Base-by-base conservation (phyloP, 2,888 invertebrate genomes). In the Drosophila suboccidentalis region DNA sequence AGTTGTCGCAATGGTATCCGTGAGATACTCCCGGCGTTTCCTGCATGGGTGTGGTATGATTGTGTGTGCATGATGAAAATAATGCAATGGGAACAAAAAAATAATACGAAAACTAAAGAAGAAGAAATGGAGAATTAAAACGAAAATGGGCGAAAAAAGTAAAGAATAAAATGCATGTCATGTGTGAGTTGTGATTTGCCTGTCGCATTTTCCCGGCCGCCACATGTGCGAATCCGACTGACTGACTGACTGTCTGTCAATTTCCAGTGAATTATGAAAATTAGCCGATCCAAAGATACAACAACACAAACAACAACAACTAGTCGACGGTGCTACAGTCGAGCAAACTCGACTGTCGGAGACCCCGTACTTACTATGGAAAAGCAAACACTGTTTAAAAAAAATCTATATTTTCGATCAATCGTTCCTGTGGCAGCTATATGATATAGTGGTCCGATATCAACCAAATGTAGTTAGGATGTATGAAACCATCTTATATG, bases 231-330 rank as follows among this genome's bases (percentile, higher is more conserved):
- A 44, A 62, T 32, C 34, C 44, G 41, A 51, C 70, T 68, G 67
- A 53, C 67, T 67, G 67, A 51, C 67, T 67, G 67, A 51, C 34
- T 63, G 68, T 54, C 39, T 66, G 59, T 60, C 65, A 63, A 80
- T 87, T 90, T 90, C 85, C 74, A 78, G 69, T 38, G 90, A 91
- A 90, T 85, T 91, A 91, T 90, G 90, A 83, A 90, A 91, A 90
- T 90, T 89, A 90, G 82, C 88, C 80, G 82, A 77, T 75, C 77
- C 73, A 74, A 71, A 77, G 64, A 66, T 61, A 34, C 38, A 29
- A 32, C 50, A 50, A 47, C 46, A 47, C 19, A 0, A 41, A 17
- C 19, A 43, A 11, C 9, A 39, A 39, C 15, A 38, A 38, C n/a
- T n/a, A n/a, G n/a, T n/a, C n/a, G n/a, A n/a, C n/a, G n/a, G n/a